Base-by-base conservation (phyloP, 2,797 vertebrate genomes). In the Gymnocypris eckloni region DNA sequence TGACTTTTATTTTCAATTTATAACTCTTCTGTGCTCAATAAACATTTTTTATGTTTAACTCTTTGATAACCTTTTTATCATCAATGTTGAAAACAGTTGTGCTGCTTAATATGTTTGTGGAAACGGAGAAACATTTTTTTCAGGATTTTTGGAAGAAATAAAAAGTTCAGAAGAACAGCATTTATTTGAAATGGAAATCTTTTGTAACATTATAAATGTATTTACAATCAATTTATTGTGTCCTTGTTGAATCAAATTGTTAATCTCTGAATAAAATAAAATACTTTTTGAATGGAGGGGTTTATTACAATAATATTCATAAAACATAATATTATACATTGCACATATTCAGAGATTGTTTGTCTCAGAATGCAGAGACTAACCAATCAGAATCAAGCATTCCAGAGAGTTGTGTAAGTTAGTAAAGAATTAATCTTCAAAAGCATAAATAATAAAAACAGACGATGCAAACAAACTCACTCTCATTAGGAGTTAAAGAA, bases 331-430 rank as follows among this genome's bases (percentile, higher is more conserved):
- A 70, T 39, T 20, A 48, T 16, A 48, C 45, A 72, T 7, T 73
- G n/a, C 43, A 45, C 70, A 43, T 0, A 7, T 4, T n/a, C 6
- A n/a, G 41, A 25, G 11, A 72, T 45, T 45, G 6, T 61, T 25
- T 25, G 59, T 48, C 18, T 22, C 2, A 54, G 8, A 76, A 37
- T 22, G 18, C 73, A 0, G 16, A 76, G 18, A 37, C 50, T 76
- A 22, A 76, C 28, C 73, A 76, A 54, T 76, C 10, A 76, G 28
- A 56, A 56, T 56, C 33, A 22, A 56, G 73, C 18, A 76, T 76
- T 77, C 2, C 50, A 77, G 50, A 56, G 33, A 37, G 50, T n/a
- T 69, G 16, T 9, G 16, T 16, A 39, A 67, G 1, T 37, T 39
- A 13, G 28, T 22, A 1, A 39, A 39, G 33, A 33, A 56, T 76